phyloP scores from a whole-genome alignment of 2,888 invertebrate species.

The Ennomos fuscantarius region DNA sequence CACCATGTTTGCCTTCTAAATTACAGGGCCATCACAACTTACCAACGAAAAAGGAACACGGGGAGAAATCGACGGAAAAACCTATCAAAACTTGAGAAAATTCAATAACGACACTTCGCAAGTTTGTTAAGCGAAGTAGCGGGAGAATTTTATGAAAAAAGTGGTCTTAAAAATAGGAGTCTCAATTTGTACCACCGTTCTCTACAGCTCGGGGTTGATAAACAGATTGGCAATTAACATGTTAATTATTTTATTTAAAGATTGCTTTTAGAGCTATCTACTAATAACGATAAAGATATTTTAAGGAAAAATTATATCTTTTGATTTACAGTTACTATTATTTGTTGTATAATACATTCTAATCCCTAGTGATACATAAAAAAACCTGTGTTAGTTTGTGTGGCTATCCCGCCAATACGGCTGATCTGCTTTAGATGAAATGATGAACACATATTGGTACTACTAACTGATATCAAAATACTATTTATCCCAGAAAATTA shows the following conservation, averaged over 20 bases:
- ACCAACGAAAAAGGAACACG: constrained; percentile 66
- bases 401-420: too few species aligned
- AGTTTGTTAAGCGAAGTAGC: constrained; percentile 81
- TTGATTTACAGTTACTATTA: too few species aligned
- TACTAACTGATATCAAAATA: too few species aligned
- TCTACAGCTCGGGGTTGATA: constrained; percentile 2
- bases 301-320: too few species aligned
- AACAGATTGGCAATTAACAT: constrained; percentile 22
- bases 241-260: constrained; percentile 11
- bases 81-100: constrained; percentile 85
- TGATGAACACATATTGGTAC: too few species aligned
- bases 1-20: constrained; percentile 65
- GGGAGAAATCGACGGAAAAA: constrained; percentile 79
- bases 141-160: constrained; percentile 76
- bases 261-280: too few species aligned
- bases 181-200: constrained; percentile 74
- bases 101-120: constrained; percentile 83
- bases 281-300: too few species aligned
- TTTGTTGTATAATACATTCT: too few species aligned
- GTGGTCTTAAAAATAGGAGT: constrained; percentile 47
- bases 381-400: too few species aligned
- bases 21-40: constrained; percentile 70
- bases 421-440: too few species aligned
- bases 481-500: too few species aligned
- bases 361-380: too few species aligned